Conservation (phyloP, 2,888 invertebrate species). For the Leptinotarsa tumamoca region DNA sequence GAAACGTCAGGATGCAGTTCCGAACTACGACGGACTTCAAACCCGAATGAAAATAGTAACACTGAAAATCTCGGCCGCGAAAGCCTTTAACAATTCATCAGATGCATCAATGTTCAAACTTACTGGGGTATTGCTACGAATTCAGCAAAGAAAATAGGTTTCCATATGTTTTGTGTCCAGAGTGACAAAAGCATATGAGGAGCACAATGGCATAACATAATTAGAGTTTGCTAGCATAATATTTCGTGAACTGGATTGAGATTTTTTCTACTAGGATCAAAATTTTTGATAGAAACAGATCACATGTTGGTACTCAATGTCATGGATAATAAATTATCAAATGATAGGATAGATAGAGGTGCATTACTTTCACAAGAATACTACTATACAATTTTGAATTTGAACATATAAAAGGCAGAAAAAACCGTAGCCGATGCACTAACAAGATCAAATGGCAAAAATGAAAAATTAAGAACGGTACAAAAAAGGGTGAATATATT, state of each 20-base stretch:
- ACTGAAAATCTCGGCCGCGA: not conserved
- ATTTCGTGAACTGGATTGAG: constrained; percentile 20
- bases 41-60: too few species aligned
- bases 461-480: not conserved
- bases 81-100: constrained; percentile 17
- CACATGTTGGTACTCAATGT: constrained; percentile 17
- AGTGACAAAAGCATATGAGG: not conserved
- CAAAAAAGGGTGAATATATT: not conserved
- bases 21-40: too few species aligned
- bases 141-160: constrained; percentile 5
- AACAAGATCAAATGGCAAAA: constrained; percentile 20
- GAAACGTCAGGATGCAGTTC: too few species aligned
- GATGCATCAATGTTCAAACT: constrained; percentile 24
- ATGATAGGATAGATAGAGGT: constrained; percentile 29
- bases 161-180: constrained; percentile 20
- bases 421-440: constrained; percentile 30
- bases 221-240: constrained; percentile 28
- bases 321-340: constrained; percentile 23
- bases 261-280: constrained; percentile 26
- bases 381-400: constrained; percentile 28
- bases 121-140: constrained; percentile 25
- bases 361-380: constrained; percentile 5
- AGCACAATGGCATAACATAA: constrained; percentile 20
- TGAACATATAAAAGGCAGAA: constrained; percentile 21
- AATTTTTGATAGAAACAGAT: constrained; percentile 32